Conservation (phyloP, 2,888 invertebrate species). For the Griposia aprilina region DNA sequence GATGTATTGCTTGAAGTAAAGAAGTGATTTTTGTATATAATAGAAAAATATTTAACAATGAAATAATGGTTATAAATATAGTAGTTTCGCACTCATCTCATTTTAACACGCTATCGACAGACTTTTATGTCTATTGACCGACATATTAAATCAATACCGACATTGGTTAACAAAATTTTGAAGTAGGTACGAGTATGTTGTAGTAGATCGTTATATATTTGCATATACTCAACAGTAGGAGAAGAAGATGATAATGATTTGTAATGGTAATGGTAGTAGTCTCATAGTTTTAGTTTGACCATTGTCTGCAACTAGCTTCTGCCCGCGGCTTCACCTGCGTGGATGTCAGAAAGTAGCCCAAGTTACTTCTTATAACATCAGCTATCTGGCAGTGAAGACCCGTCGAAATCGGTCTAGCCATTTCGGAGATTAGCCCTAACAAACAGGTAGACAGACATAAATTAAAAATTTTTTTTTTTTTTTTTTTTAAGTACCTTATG, state of each 20-base stretch:
- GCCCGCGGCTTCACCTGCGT: too few relatives aligned
- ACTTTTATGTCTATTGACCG: constrained; percentile 28
- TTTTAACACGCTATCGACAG: constrained; percentile 6
- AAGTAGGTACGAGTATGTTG: background rate
- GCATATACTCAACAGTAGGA: background rate
- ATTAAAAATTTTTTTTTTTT: too few relatives aligned
- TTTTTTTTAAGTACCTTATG: too few relatives aligned
- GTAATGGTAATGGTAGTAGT: too few relatives aligned
- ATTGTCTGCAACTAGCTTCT: too few relatives aligned
- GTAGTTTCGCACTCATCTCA: background rate
- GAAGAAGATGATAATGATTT: background rate
- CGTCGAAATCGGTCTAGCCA: too few relatives aligned
- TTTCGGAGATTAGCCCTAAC: too few relatives aligned
- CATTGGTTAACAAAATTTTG: constrained; percentile 16
- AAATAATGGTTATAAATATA: too few relatives aligned
- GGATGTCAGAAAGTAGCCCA: too few relatives aligned
- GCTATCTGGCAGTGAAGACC: too few relatives aligned
- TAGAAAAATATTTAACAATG: background rate
- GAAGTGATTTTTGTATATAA: background rate
- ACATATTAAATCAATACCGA: constrained; percentile 9
- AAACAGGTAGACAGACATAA: too few relatives aligned
- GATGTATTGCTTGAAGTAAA: background rate
- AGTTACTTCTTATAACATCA: too few relatives aligned
- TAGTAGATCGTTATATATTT: constrained; percentile 10
- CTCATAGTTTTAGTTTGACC: background rate